Base-by-base conservation (phyloP, 1,140 invertebrate genomes). In the Saxidomus purpurata region DNA sequence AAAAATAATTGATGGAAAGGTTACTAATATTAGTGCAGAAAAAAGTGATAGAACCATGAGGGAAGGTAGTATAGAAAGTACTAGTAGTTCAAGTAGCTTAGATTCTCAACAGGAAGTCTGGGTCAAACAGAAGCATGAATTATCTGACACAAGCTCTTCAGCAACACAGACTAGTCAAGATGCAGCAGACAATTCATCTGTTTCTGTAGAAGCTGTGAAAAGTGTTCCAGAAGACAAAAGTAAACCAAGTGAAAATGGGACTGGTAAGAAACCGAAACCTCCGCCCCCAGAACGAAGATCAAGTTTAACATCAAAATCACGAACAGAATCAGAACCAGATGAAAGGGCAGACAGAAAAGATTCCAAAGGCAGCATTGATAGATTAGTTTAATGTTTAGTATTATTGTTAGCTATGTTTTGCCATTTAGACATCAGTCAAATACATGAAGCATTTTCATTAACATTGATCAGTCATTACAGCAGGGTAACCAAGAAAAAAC, bases 51-150 rank as follows among this genome's bases (percentile, higher is more conserved):
- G 38, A 59, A 22, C 36, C 36, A 43, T 36, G 38, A 49, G 52
- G 19, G 77, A 84, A 25, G 76, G 88, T n/a, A 89, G 90, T 63
- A 49, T 84, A 47, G 84, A 82, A 36, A 89, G 89, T 63, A 52
- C 76, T 43, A 85, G 84, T n/a, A 87, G 82, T 89, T 87, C 80
- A 17, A 90, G 91, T 90, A 90, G 89, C 61, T 22, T 89, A 31
- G 91, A 92, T 49, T 91, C 89, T 67, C 90, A 91, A 77, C 77
- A 87, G 71, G 90, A 87, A 36, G 61, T 90, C 40, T 89, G 84
- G 82, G 47, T 90, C 9, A 90, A 82, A 61, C 34, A 81, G 49
- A 77, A 89, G 67, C 28, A 88, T 81, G 86, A 59, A 81, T 49
- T 22, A 11, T n/a, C 34, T 31, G 76, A 88, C 0, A 34, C 76